Percentiles rank a stretch among this genome's conserved stretches.
Conservation (phyloP, 2,888 invertebrate species). For the Boloria selene region DNA sequence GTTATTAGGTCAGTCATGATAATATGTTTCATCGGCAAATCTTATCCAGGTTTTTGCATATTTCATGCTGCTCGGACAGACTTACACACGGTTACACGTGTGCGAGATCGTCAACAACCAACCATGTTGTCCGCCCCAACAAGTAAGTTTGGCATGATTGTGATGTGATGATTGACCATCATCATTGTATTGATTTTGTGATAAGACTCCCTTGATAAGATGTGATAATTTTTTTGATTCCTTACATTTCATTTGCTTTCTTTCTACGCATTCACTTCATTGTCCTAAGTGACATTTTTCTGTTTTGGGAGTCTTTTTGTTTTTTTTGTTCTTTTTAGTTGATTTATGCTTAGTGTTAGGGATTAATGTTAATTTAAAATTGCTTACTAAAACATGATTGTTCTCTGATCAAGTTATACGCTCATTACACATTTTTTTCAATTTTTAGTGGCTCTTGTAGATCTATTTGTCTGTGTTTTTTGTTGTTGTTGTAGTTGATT, state of each 20-base stretch:
- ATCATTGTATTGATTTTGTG: constrained; percentile 28
- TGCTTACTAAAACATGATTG: too few relatives aligned
- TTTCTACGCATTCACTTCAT: too few relatives aligned
- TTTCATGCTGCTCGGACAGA: constrained; percentile 85
- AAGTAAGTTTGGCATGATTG: constrained; percentile 61
- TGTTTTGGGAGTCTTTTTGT: too few relatives aligned
- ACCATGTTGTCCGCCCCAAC: constrained; percentile 89
- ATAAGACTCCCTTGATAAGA: neutral
- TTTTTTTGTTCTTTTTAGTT: too few relatives aligned
- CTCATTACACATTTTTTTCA: neutral
- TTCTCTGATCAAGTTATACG: neutral
- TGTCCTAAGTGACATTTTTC: too few relatives aligned
- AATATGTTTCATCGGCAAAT: constrained; percentile 26
- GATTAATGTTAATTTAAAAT: too few relatives aligned
- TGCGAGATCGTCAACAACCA: constrained; percentile 92
- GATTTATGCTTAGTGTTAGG: too few relatives aligned
- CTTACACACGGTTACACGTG: constrained; percentile 94
- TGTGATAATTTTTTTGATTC: constrained; percentile 1
- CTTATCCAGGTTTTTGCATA: constrained; percentile 65
- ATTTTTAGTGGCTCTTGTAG: constrained; percentile 6
- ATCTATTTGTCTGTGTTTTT: neutral
- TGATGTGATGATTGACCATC: constrained; percentile 26
- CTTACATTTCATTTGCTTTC: too few relatives aligned
- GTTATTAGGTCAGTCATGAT: neutral
- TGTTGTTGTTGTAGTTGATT: constrained; percentile 1